phyloP scores from a whole-genome alignment of 1,140 invertebrate genomes.

The Papilio polytes region DNA sequence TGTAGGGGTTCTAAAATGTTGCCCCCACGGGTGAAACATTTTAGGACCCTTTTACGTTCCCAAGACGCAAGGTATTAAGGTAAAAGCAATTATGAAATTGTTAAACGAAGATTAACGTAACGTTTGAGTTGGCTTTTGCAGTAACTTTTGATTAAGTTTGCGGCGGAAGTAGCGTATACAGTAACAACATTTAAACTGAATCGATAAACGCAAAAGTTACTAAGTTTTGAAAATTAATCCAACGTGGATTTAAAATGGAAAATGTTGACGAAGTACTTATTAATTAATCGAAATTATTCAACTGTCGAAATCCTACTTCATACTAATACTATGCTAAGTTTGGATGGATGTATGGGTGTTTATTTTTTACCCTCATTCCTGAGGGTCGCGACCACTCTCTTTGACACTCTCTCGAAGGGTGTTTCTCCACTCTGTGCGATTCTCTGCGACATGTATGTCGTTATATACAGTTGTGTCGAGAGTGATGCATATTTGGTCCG shows the following conservation, averaged over 20 bases:
- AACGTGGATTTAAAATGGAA: not conserved
- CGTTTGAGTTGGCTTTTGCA: not conserved
- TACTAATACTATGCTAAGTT: too few species aligned
- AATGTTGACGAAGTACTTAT: too few species aligned
- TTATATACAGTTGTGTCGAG: too few species aligned
- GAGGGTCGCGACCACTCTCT: too few species aligned
- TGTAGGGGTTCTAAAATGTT: not conserved
- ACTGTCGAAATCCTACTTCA: too few species aligned
- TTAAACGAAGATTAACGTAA: constrained; percentile 22
- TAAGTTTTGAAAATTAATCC: not conserved
- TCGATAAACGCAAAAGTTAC: not conserved
- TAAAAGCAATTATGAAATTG: constrained; percentile 12
- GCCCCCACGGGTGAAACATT: not conserved
- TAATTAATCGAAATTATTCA: too few species aligned
- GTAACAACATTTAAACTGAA: not conserved
- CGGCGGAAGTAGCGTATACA: not conserved
- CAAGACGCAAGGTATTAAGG: constrained; percentile 9
- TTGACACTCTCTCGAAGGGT: too few species aligned
- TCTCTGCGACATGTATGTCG: too few species aligned
- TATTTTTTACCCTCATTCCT: too few species aligned
- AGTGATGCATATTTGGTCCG: too few species aligned
- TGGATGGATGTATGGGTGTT: too few species aligned
- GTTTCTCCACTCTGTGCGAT: too few species aligned
- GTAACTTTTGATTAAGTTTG: constrained; percentile 20
- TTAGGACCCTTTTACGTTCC: constrained; percentile 7